Base-by-base conservation (phyloP, 2,888 invertebrate species). In the Pristionchus entomophagus region DNA sequence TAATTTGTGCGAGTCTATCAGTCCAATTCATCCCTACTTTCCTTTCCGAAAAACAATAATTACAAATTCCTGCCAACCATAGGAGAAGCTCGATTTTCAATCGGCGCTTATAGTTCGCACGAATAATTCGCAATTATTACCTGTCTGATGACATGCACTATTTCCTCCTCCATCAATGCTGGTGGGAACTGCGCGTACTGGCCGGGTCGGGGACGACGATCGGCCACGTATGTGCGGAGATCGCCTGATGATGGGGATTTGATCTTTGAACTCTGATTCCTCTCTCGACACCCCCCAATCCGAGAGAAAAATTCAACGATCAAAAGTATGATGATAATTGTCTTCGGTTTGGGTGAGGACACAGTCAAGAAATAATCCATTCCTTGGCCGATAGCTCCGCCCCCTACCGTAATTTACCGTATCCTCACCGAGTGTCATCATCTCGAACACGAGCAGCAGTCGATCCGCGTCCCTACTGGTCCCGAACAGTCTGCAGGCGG, bases 371-470 rank as follows among this genome's bases (percentile, higher is more conserved):
- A 12, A 22, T 59, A 59, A 22, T 26, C 8, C 10, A 59, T 6
- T 26, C 19, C 59, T 26, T 26, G 5, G 8, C 26, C 22, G n/a
- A 59, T 12, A 59, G 59, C 22, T 22, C 59, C 8, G 19, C 22
- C 22, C 4, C 26, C 59, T 29, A 29, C 62, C 1, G 32, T 62
- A 32, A 29, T 26, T 3, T 29, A 45, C 45, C 45, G 8, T 45
- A 8, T 12, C 6, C 85, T 98, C 98, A 65, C 99, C 99, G 91
- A 97, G 96, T 29, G 97, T 96, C 98, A 99, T 98, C 94, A 97
- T 97, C 94, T 99, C 99, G 94, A 99, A 99, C 35, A 93, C 91
- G 19, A 99, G 95, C 97, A 98, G 97, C 93, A 97, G 97, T 94
- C 96, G 95, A n/a, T 51, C 84, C 29, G 85, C 84, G n/a, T 89